A percentile compares a stretch with the other conserved stretches of the same genome.
phyloP scores from a whole-genome alignment of 1,140 invertebrate genomes.

The Bombus breviceps region DNA sequence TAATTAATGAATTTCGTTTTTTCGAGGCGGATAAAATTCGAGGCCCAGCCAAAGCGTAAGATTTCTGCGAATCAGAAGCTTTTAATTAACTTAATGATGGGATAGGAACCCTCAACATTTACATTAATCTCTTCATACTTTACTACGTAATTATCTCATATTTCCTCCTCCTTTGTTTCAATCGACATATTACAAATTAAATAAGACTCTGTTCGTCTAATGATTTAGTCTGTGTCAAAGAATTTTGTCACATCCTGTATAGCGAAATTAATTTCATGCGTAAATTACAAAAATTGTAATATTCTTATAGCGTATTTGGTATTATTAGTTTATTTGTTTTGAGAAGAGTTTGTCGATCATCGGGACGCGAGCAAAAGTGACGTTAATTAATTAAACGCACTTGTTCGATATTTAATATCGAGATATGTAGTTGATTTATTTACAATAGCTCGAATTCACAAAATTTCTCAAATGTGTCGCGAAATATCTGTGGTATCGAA shows the following conservation, averaged over 20 bases:
- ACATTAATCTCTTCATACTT: not conserved
- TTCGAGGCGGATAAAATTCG: not conserved
- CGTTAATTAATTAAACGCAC: not conserved
- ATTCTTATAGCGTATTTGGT: no score
- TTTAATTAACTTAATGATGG: conserved; percentile 7
- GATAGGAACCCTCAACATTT: not conserved
- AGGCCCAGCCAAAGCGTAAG: not conserved
- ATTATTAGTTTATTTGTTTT: no score
- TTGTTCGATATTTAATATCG: not conserved
- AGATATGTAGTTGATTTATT: not conserved
- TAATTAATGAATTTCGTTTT: not conserved
- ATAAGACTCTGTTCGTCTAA: no score
- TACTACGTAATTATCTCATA: not conserved
- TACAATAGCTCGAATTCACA: not conserved
- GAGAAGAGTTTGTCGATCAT: no score
- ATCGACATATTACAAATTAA: no score
- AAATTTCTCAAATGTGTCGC: not conserved
- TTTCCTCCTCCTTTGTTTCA: not conserved
- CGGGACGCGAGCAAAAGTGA: no score
- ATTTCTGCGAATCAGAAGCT: not conserved
- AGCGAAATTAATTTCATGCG: no score
- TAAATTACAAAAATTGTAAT: no score
- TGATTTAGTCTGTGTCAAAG: no score
- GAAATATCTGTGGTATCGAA: not conserved
- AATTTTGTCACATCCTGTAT: no score